Evolutionary conservation across 2,113 vertebrate species (phyloP), one percentile per base, ranked within the genome.

Genomic region (Pangasianodon hypophthalmus): DNA sequence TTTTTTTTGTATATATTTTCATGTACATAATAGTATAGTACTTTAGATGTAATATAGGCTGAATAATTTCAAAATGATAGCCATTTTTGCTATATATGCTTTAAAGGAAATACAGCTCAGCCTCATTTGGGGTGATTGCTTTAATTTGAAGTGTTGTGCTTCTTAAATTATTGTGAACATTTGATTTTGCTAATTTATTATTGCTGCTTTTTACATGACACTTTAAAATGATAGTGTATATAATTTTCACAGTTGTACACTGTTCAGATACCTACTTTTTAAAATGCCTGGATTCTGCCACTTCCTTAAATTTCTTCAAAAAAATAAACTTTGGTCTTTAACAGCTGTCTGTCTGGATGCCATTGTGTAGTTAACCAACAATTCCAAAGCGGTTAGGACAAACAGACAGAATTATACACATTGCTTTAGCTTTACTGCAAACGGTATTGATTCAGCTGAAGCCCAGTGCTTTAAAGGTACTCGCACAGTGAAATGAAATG

Each of bases 11-110:
- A 4, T 56, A n/a, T 67, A 11, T 41, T 32, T 60, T 10, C 21
- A 7, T 69, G 75, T 80, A 92, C 93, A 67, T 80, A 92, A 87
- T 91, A 18, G 29, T 89, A n/a, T 85, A n/a, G 16, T 83, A 58
- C 8, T 41, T 41, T 58, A 3, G 52, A 21, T 83, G 52, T 83
- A 58, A 83, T 0, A 91, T 94, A 91, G 95, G 75, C 71, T 85
- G 41, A 87, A 41, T 52, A 16, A 67, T 26, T 67, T 69, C 13
- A 48, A 50, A 48, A 67, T 56, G 37, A 4, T 58, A 8, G 48
- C 6, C 1, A 44, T 21, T 87, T 87, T 48, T 16, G n/a, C 37
- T 83, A 0, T 48, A 64, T 11, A 14, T 71, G 75, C 24, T 46
- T 52, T 1, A 52, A 50, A 60, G 11, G 48, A 50, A 29, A 13